phyloP scores from a whole-genome alignment of 2,797 vertebrate species.

The Picus viridis region DNA sequence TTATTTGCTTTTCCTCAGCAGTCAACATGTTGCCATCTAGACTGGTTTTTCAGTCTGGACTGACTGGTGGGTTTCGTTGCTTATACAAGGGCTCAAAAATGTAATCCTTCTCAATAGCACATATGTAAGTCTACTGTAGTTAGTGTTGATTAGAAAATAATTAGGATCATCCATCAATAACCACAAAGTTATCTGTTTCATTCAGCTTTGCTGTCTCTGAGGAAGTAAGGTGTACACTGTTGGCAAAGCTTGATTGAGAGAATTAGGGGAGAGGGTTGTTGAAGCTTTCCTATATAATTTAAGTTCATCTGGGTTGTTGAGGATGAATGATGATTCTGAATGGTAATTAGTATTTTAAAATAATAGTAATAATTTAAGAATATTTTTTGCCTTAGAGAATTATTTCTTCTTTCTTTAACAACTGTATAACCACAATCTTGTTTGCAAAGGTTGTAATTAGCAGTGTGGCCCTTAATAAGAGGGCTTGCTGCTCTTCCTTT shows the following conservation, averaged over 20 bases:
- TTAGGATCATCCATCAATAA: background rate
- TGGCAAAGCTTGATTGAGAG: background rate
- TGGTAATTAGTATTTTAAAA: background rate
- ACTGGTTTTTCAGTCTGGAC: background rate
- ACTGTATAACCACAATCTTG: background rate
- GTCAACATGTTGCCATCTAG: rapidly evolving
- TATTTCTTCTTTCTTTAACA: constrained; percentile 31
- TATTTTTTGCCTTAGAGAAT: background rate
- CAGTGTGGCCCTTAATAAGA: background rate
- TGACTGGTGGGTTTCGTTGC: background rate
- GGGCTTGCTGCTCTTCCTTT: background rate
- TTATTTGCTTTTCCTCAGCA: background rate
- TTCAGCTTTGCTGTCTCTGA: background rate
- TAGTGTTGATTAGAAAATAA: background rate
- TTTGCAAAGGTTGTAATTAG: background rate
- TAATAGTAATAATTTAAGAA: background rate
- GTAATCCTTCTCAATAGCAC: background rate
- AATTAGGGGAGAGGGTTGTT: background rate
- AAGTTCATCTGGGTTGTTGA: background rate
- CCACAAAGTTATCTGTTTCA: background rate
- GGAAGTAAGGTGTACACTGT: background rate
- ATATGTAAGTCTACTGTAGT: background rate
- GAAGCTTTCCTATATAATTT: background rate
- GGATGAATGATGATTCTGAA: background rate
- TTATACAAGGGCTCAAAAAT: background rate